These are phyloP conservation scores for Nomada ferruginata DNA, from an alignment of 2,888 invertebrate species.

Conservation along the genomic window DNA sequence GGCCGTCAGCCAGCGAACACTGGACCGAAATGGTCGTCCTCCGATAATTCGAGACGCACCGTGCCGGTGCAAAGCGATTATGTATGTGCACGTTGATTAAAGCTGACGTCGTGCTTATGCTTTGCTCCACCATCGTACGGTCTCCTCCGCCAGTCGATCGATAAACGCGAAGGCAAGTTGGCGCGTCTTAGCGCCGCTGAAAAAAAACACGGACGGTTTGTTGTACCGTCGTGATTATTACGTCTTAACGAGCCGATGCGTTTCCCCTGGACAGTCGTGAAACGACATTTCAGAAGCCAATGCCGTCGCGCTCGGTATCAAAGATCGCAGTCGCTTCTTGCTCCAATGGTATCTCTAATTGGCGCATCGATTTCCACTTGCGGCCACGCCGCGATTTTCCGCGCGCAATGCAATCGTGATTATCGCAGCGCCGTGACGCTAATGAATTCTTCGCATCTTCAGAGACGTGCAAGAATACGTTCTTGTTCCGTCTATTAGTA, in stretches of 20 bases:
- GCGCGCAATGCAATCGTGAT: not conserved
- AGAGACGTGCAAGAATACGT: not conserved
- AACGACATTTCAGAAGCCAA: not conserved
- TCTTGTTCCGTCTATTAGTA: not conserved
- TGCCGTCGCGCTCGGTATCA: not conserved
- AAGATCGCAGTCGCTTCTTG: not conserved
- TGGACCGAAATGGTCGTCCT: constrained; percentile 26
- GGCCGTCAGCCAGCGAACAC: not conserved
- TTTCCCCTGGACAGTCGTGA: not conserved
- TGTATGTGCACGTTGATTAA: constrained; percentile 38
- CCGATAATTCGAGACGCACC: not conserved
- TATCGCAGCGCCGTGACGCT: not conserved
- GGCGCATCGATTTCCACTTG: constrained; percentile 37
- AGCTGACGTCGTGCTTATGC: constrained; percentile 46
- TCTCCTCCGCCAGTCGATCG: constrained; percentile 44
- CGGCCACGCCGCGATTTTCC: not conserved
- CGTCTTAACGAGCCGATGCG: not conserved
- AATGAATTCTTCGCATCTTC: not conserved
- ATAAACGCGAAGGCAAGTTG: constrained; percentile 46
- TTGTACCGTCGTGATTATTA: not conserved
- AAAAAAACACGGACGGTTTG: constrained; percentile 19
- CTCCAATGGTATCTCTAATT: constrained; percentile 7
- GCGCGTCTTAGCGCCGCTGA: constrained; percentile 8
- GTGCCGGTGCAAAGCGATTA: not conserved
- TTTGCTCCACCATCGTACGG: constrained; percentile 28